These are phyloP conservation scores for Drosophila sechellia DNA, from an alignment of 1,140 invertebrate genomes.

Conservation along the genomic window DNA sequence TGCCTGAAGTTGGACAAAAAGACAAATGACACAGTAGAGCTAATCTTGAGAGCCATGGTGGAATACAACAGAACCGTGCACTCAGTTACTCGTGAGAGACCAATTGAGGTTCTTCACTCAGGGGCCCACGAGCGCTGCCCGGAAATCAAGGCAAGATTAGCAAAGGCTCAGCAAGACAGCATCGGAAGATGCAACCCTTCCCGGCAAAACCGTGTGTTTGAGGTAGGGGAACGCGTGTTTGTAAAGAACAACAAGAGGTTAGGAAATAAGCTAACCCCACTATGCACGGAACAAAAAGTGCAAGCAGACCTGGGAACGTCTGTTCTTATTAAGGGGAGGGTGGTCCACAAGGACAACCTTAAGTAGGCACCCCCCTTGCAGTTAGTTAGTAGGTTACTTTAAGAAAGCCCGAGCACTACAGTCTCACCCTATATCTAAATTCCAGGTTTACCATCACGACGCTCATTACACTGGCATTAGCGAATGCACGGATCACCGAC, in stretches of 20 bases:
- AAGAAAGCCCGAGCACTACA: too few relatives aligned
- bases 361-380: not conserved
- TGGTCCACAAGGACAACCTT: constrained; percentile 9
- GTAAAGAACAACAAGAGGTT: not conserved
- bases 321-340: constrained; percentile 5
- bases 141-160: not conserved
- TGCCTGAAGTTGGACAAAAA: not conserved
- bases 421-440: too few relatives aligned
- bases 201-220: constrained; percentile 9
- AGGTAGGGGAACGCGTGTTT: constrained; percentile 2
- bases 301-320: constrained; percentile 4
- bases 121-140: not conserved
- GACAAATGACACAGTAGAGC: too few relatives aligned
- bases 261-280: not conserved
- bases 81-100: constrained; percentile 13
- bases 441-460: too few relatives aligned
- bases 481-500: too few relatives aligned
- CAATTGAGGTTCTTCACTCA: too few relatives aligned
- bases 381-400: too few relatives aligned
- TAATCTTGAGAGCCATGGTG: too few relatives aligned
- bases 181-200: not conserved
- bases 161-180: not conserved
- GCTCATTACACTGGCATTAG: too few relatives aligned
- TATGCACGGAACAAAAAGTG: not conserved
- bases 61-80: too few relatives aligned